Conservation (phyloP, 2,888 invertebrate species). For the Harmothoe impar region DNA sequence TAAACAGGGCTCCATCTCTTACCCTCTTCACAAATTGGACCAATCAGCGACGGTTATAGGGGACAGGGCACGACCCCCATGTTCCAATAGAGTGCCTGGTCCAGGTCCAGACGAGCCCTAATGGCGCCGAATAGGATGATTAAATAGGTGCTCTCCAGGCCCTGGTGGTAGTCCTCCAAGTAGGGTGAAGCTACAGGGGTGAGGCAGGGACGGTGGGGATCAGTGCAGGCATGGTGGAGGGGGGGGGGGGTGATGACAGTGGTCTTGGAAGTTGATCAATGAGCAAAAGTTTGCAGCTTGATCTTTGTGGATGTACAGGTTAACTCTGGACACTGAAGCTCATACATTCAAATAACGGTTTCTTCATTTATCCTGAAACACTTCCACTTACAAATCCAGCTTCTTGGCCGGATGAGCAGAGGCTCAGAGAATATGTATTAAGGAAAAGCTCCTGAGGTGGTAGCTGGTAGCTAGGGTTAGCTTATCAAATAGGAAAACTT, state of each 20-base stretch:
- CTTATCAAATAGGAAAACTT: too few species aligned
- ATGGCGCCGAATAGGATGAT: background rate
- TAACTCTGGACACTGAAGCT: too few species aligned
- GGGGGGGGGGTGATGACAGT: background rate
- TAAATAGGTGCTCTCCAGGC: background rate
- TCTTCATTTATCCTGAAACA: too few species aligned
- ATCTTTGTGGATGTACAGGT: too few species aligned
- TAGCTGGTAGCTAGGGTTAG: too few species aligned
- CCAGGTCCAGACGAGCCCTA: background rate
- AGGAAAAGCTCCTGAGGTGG: too few species aligned
- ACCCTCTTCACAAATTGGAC: background rate
- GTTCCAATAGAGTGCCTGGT: slow-evolving; percentile 11
- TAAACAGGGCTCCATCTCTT: background rate
- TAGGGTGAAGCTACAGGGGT: background rate
- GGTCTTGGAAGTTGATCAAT: too few species aligned
- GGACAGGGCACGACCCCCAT: slow-evolving; percentile 25
- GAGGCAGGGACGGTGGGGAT: background rate
- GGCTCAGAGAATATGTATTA: too few species aligned
- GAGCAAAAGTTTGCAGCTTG: too few species aligned
- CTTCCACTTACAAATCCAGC: too few species aligned
- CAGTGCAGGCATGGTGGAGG: background rate
- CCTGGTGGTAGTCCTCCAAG: background rate
- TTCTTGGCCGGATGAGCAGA: too few species aligned
- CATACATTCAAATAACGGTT: too few species aligned
- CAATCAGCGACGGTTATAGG: background rate